phyloP scores from a whole-genome alignment of 1,140 invertebrate genomes.

The Lethrus apterus region DNA sequence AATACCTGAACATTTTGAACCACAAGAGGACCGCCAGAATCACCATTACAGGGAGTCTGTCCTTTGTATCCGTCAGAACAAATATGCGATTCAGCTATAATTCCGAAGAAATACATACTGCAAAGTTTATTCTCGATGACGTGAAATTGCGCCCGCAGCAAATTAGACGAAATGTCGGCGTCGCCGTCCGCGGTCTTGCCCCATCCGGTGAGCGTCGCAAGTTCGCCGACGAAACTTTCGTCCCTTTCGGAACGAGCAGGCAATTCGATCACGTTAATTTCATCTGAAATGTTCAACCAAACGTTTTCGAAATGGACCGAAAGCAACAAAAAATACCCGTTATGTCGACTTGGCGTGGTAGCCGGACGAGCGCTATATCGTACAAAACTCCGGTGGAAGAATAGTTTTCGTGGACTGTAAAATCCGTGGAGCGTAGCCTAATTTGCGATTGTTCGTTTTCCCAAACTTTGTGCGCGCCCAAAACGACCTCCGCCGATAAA shows the following conservation, averaged over 20 bases:
- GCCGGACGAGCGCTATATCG: constrained; percentile 15
- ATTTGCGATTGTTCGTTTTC: constrained; percentile 4
- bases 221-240: background rate
- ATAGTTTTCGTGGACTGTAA: constrained; percentile 10
- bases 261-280: no score
- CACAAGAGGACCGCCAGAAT: constrained; percentile 78
- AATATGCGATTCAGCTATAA: background rate
- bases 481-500: constrained; percentile 5
- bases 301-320: no score
- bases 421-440: constrained; percentile 3
- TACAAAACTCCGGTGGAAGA: background rate
- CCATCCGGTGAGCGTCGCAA: background rate
- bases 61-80: background rate
- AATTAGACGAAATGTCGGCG: background rate
- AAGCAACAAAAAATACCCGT: background rate
- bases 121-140: background rate
- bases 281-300: no score
- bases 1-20: constrained; percentile 39
- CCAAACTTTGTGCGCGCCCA: constrained; percentile 14
- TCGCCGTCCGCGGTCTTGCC: background rate
- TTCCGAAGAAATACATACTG: background rate
- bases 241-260: background rate
- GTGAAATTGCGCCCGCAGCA: background rate
- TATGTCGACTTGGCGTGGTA: background rate
- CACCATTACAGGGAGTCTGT: constrained; percentile 61